Conservation (phyloP, 1,140 invertebrate genomes). For the Drosophila pruinosa region DNA sequence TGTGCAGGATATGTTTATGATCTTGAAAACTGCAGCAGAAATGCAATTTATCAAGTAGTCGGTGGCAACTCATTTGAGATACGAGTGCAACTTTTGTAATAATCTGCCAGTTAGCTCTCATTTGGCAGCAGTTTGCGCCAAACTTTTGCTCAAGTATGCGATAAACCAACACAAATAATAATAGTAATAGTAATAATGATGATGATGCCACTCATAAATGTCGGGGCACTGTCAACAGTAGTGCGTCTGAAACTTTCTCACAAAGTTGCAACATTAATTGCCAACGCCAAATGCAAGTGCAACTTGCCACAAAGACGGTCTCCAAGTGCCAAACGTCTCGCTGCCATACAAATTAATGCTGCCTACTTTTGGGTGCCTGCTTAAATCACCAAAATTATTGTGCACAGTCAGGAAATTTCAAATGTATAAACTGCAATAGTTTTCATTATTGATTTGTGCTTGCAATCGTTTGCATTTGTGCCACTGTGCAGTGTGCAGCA, state of each 20-base stretch:
- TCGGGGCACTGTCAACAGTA: conserved; percentile 9
- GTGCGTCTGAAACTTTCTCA: background rate
- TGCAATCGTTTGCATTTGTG: background rate
- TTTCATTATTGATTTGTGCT: background rate
- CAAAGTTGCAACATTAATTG: conserved; percentile 26
- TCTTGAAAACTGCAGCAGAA: no score
- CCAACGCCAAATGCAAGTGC: background rate
- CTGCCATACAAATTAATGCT: background rate
- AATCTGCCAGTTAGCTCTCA: conserved; percentile 10
- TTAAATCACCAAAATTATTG: background rate
- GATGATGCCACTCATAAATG: conserved; percentile 19
- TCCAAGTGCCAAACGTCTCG: background rate
- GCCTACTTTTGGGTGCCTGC: background rate
- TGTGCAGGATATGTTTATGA: no score
- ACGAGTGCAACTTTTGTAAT: conserved; percentile 23
- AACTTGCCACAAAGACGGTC: background rate
- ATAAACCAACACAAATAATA: conserved; percentile 20
- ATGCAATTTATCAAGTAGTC: background rate
- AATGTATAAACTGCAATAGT: no score
- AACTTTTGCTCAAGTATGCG: background rate
- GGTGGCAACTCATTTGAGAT: background rate
- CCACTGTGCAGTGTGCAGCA: background rate
- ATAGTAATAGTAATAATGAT: conserved; percentile 6
- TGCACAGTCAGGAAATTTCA: background rate
- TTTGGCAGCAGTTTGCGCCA: background rate